Evolutionary conservation across 2,888 invertebrate species (phyloP), one percentile per base, ranked within the genome.

Genomic region (Muschampia plurimacula): DNA sequence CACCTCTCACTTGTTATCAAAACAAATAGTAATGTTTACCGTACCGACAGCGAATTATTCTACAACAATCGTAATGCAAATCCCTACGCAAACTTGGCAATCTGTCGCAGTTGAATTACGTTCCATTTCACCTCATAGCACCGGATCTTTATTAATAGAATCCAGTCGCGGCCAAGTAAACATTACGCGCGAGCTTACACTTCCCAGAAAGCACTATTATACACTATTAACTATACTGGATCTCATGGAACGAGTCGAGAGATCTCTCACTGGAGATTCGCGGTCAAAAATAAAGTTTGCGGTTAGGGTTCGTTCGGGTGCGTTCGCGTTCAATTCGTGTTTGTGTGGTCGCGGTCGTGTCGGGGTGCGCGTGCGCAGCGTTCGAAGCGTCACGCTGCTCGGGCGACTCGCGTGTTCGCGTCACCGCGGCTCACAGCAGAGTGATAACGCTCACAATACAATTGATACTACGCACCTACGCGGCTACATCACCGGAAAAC

Each of bases 71-170:
- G 68, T 71, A 62, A 77, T 78, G 84, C 83, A 84, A 91, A 91
- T 90, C 89, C 85, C 85, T 86, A 80, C 82, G 88, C 89, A 91
- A 91, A 93, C 90, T 90, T 91, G 90, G 88, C 90, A 89, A 88
- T 89, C 75, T 74, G 83, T 84, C 83, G 83, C 82, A 77, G 81
- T 81, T 83, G 83, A 89, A 87, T 87, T 89, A 89, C 88, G 90
- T 84, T 85, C 84, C 84, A 86, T 87, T 90, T 86, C 85, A 77
- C 83, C 84, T 85, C 86, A 84, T 83, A 83, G 84, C 83, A 80
- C 83, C 85, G 83, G 79, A 79, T 81, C 79, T 83, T 86, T 91
- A 91, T 89, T 84, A 88, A 89, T 91, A 92, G 90, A 87, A 70
- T 82, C 80, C 83, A 83, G 83, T 85, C 84, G 83, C 68, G 74